Evolutionary conservation across 2,888 invertebrate species (phyloP).

Genomic region (Stenurella melanura): DNA sequence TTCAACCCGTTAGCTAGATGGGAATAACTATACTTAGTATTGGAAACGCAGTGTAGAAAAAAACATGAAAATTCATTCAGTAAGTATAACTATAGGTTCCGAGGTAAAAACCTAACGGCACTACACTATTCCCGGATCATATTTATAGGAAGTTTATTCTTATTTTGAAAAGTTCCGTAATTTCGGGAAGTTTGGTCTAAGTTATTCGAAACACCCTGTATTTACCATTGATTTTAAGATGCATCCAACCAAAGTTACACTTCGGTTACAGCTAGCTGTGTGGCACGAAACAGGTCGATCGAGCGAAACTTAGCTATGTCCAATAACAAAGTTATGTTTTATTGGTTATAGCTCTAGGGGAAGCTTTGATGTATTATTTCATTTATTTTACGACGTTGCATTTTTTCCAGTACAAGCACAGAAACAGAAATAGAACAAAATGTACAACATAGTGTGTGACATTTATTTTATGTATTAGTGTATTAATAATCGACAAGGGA

Average conservation of each 20-base stretch:
- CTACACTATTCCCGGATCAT: too few relatives aligned
- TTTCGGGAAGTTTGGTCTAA: too few relatives aligned
- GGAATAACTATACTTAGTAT: too few relatives aligned
- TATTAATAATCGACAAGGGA: too few relatives aligned
- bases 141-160: too few relatives aligned
- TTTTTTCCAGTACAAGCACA: background rate
- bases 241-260: background rate
- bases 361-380: background rate
- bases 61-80: too few relatives aligned
- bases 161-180: too few relatives aligned
- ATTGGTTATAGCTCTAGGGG: conserved; percentile 2
- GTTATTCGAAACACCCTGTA: too few relatives aligned
- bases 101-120: too few relatives aligned
- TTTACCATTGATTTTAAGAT: background rate
- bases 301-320: conserved; percentile 10
- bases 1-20: too few relatives aligned
- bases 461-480: background rate
- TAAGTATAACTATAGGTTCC: too few relatives aligned
- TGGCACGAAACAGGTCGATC: conserved; percentile 26
- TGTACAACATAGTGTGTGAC: background rate
- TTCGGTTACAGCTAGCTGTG: conserved; percentile 12
- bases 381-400: background rate
- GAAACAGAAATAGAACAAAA: background rate
- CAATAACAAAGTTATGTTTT: conserved; percentile 2
- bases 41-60: too few relatives aligned